Base-by-base conservation (phyloP, 1,140 invertebrate species). In the Drosophila rhopaloa region DNA sequence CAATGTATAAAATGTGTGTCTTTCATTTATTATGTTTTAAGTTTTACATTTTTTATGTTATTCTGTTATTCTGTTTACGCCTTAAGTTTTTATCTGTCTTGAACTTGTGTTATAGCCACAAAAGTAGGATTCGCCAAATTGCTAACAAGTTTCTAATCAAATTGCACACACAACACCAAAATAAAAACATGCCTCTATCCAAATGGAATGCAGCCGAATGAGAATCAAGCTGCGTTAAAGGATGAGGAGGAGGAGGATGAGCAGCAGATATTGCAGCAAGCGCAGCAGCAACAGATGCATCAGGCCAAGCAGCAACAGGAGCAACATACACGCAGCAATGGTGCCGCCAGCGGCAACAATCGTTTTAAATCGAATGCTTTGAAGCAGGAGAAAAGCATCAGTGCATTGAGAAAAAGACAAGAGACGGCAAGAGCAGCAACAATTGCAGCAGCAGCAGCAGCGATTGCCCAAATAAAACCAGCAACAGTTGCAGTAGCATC, bases 181-280 rank as follows among this genome's bases (percentile, higher is more conserved):
- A 37, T 46, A 50, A 46, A 68, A 48, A 40, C 27, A 35, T 40
- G 53, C 46, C 56, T 43, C 55, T 56, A 50, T 56, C 41, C 58
- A 44, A 24, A 55, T 62, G 85, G 84, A 90, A 90, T 90, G 85
- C 84, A 89, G 81, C 85, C 51, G 43, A 56, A 59, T 58, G 74
- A 76, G 40, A 60, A 53, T 14, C 48, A 48, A 13, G 60, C 16
- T n/a, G 9, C 27, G 7, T n/a, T 38, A 6, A 53, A 67, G 27
- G 14, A 24, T 32, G 37, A 50, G 8, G 47, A 48, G 8, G 47
- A 48, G 13, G 43, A 68, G 48, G 29, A 54, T 5, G 63, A 70
- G n/a, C 35, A 55, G 4, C 54, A 67, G 24, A 27, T 43, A 46
- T 19, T 62, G 51, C 24, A 58, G 11, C 51, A 51, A 16, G 41